These are phyloP conservation scores for Drosophila trichaetosa DNA, from an alignment of 2,888 invertebrate genomes.

Conservation along the genomic window DNA sequence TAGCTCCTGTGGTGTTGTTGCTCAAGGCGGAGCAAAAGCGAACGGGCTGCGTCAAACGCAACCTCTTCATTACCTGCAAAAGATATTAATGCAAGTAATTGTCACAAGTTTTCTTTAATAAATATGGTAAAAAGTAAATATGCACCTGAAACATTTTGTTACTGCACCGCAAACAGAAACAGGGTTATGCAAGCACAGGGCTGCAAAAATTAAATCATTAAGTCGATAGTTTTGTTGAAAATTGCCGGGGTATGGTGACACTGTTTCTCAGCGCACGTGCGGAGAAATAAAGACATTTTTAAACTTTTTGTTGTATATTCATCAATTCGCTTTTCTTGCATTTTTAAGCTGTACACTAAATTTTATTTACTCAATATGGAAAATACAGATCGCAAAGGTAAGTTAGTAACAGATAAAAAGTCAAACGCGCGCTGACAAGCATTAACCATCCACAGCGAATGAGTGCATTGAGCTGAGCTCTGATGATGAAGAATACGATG, in stretches of 20 bases:
- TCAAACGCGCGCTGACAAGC: background rate
- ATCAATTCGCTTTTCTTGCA: background rate
- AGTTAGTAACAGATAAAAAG: background rate
- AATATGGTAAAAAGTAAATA: conserved; percentile 5
- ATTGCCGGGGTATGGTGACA: conserved; percentile 35
- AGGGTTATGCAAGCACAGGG: conserved; percentile 68
- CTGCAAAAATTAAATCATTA: conserved; percentile 3
- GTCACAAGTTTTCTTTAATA: conserved; percentile 27
- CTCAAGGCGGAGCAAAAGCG: conserved; percentile 50
- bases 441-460: background rate
- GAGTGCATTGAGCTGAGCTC: conserved; percentile 36
- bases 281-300: conserved; percentile 14
- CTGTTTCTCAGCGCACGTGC: conserved; percentile 44
- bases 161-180: conserved; percentile 26
- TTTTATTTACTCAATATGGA: conserved; percentile 33
- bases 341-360: background rate
- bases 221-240: conserved; percentile 12
- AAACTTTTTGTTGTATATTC: conserved; percentile 18
- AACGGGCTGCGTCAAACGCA: conserved; percentile 46
- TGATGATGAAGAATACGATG: conserved; percentile 63
- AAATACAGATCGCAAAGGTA: conserved; percentile 29
- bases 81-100: no score
- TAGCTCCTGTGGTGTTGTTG: conserved; percentile 9
- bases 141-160: conserved; percentile 68
- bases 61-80: conserved; percentile 39